Evolutionary conservation across 2,113 vertebrate genomes (phyloP).

Genomic region (Lagenorhynchus albirostris): DNA sequence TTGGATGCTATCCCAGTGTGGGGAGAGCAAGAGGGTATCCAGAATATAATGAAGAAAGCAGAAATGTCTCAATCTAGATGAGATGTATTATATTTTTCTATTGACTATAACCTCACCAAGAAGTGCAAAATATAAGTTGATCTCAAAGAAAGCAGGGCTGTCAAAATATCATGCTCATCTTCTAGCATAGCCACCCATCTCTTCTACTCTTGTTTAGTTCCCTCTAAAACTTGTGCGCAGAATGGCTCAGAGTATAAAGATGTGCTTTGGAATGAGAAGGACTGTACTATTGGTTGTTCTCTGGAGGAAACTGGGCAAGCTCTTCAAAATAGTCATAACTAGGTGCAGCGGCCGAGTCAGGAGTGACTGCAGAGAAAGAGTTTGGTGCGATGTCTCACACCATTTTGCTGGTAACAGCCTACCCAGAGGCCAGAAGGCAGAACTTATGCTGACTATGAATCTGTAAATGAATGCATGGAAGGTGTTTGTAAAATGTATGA

Average conservation of each 20-base stretch:
- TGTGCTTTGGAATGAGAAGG: neutral
- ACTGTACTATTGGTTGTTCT: neutral
- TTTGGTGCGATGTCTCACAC: conserved; percentile 85
- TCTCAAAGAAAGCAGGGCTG: neutral
- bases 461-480: conserved; percentile 96
- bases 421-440: conserved; percentile 94
- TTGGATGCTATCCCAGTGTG: neutral
- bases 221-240: neutral
- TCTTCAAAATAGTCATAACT: neutral
- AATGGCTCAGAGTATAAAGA: neutral
- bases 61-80: neutral
- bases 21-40: neutral
- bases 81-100: neutral
- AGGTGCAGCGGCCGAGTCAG: too few relatives aligned
- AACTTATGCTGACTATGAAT: conserved; percentile 94
- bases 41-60: neutral
- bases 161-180: neutral
- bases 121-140: neutral
- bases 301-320: neutral
- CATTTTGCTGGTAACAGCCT: conserved; percentile 93
- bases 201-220: neutral
- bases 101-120: conserved; percentile 6
- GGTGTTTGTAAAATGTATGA: conserved; percentile 99
- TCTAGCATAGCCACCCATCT: neutral
- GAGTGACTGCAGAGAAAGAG: neutral